Evolutionary conservation across 2,888 invertebrate species (phyloP).

Genomic region (Calliopum simillimum): DNA sequence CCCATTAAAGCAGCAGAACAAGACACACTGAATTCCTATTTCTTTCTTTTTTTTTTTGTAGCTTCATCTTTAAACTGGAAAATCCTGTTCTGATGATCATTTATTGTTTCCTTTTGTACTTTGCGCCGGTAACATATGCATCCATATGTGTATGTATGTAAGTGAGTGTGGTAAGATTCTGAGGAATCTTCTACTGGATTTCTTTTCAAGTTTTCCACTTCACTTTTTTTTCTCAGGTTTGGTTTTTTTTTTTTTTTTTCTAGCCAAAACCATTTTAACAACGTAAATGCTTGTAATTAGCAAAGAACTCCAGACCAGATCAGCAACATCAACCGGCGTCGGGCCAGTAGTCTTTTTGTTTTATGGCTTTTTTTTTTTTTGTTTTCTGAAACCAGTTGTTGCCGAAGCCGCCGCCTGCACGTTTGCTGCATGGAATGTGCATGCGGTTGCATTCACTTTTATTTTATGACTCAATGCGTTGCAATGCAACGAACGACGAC

Average conservation of each 20-base stretch:
- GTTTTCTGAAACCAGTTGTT: background rate
- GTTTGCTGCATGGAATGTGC: constrained; percentile 2
- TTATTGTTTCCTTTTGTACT: background rate
- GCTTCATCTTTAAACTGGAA: constrained; percentile 33
- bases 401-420: background rate
- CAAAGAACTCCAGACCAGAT: background rate
- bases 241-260: too few species aligned
- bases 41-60: background rate
- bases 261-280: too few species aligned
- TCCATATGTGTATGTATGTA: too few species aligned
- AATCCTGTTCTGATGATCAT: constrained; percentile 36
- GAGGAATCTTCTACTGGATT: background rate
- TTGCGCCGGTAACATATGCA: too few species aligned
- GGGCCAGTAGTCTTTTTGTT: background rate
- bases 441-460: constrained; percentile 9
- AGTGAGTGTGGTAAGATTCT: background rate
- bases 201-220: constrained; percentile 23
- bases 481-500: too few species aligned
- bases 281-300: too few species aligned
- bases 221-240: background rate
- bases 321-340: background rate
- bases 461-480: background rate
- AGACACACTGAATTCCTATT: constrained; percentile 8
- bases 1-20: too few species aligned
- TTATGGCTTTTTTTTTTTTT: too few species aligned